phyloP scores from a whole-genome alignment of 1,140 invertebrate species.

The Antheraea mylitta region DNA sequence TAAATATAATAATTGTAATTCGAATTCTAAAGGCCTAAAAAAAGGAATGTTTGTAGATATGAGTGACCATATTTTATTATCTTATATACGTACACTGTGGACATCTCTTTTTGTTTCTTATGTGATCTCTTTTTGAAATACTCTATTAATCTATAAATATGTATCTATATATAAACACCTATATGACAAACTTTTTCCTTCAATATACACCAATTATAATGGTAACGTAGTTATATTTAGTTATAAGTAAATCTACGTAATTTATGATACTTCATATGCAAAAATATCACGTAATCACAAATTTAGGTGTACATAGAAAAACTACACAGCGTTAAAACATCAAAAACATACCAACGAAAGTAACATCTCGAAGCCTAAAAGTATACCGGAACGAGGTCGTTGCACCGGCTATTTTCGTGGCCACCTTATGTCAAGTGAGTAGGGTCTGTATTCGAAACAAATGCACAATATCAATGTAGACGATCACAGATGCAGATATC shows the following conservation, averaged over 20 bases:
- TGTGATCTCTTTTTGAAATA: too few species aligned
- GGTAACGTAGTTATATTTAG: too few species aligned
- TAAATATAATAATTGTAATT: not conserved
- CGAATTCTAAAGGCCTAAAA: not conserved
- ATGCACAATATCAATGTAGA: constrained; percentile 64
- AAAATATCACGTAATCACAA: not conserved
- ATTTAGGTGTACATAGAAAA: not conserved
- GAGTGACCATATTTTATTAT: not conserved
- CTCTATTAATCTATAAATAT: too few species aligned
- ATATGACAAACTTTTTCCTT: too few species aligned
- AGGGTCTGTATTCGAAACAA: constrained; percentile 41
- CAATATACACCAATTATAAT: too few species aligned
- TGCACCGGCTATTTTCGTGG: constrained; percentile 56
- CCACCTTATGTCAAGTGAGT: constrained; percentile 42
- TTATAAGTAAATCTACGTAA: too few species aligned
- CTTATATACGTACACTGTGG: not conserved
- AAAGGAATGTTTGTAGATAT: not conserved
- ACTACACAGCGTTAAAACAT: constrained; percentile 17
- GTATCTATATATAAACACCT: too few species aligned
- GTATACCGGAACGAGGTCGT: constrained; percentile 48
- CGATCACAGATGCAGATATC: constrained; percentile 72
- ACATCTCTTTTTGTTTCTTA: too few species aligned
- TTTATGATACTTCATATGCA: not conserved
- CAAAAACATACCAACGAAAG: constrained; percentile 52
- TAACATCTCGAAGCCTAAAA: constrained; percentile 53